phyloP scores from a whole-genome alignment of 2,888 invertebrate species.

The Melanostoma mellinum region DNA sequence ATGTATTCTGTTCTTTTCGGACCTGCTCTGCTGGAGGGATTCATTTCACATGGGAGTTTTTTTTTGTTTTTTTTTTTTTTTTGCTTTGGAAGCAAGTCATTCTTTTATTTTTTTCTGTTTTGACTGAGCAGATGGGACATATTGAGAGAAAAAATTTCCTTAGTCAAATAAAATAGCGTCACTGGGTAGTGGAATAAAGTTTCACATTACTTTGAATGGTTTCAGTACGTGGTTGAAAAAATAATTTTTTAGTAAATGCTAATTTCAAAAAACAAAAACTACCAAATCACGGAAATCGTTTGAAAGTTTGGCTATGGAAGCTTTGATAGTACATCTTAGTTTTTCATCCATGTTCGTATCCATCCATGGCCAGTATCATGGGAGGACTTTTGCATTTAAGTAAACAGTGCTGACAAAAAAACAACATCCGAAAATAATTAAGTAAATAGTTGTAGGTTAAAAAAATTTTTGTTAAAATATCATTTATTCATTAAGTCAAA shows the following conservation, averaged over 20 bases:
- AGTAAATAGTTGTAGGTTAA: too few relatives aligned
- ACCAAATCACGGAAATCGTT: too few relatives aligned
- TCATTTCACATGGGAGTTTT: not conserved
- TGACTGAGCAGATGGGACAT: constrained; percentile 21
- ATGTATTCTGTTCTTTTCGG: constrained; percentile 36
- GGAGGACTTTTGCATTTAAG: too few relatives aligned
- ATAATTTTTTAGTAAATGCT: not conserved
- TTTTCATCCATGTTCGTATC: too few relatives aligned
- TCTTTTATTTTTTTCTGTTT: not conserved
- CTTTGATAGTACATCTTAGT: too few relatives aligned
- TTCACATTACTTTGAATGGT: constrained; percentile 22
- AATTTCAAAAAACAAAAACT: too few relatives aligned
- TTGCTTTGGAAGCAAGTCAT: not conserved
- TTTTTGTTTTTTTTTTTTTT: not conserved
- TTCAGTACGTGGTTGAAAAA: constrained; percentile 18
- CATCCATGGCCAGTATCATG: too few relatives aligned
- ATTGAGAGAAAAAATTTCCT: constrained; percentile 47
- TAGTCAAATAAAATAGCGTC: constrained; percentile 41
- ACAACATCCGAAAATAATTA: too few relatives aligned
- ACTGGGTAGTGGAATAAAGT: not conserved
- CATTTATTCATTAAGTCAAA: too few relatives aligned
- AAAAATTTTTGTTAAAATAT: too few relatives aligned
- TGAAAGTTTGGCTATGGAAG: too few relatives aligned
- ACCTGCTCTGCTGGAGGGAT: constrained; percentile 39
- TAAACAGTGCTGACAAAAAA: too few relatives aligned